Conservation (phyloP, 2,113 vertebrate species). For the Delphinapterus leucas region DNA sequence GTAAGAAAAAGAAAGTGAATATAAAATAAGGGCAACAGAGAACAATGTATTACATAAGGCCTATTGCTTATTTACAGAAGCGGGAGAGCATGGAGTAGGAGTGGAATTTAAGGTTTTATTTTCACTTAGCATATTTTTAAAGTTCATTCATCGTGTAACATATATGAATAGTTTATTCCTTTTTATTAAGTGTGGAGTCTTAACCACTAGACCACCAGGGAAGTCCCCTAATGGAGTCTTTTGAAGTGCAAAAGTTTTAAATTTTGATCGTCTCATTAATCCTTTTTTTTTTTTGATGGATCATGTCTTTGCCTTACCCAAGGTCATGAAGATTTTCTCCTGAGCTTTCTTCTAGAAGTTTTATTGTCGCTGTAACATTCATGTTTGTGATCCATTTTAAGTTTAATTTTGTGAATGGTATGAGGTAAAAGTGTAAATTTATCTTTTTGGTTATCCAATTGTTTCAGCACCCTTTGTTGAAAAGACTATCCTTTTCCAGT, state of each 20-base stretch:
- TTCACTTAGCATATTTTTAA: background rate
- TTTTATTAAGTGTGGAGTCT: background rate
- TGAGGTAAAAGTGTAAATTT: background rate
- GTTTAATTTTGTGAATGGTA: background rate
- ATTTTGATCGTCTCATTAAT: background rate
- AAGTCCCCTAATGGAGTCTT: background rate
- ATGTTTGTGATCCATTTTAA: background rate
- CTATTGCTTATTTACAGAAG: background rate
- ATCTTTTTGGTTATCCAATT: background rate
- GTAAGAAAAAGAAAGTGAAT: background rate
- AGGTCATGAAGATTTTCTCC: background rate
- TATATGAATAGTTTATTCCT: background rate
- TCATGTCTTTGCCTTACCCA: background rate
- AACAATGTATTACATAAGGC: background rate
- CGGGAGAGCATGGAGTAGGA: background rate
- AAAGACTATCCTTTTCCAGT: background rate
- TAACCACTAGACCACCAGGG: no score
- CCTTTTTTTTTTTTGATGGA: background rate
- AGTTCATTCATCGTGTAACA: background rate
- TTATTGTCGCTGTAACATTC: background rate
- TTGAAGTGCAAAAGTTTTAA: background rate
- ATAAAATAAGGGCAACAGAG: background rate
- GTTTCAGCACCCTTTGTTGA: background rate
- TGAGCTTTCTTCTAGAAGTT: background rate
- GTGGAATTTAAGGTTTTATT: background rate